Evolutionary conservation across 2,797 vertebrate genomes (phyloP).

Genomic region (Aselliscus stoliczkanus): DNA sequence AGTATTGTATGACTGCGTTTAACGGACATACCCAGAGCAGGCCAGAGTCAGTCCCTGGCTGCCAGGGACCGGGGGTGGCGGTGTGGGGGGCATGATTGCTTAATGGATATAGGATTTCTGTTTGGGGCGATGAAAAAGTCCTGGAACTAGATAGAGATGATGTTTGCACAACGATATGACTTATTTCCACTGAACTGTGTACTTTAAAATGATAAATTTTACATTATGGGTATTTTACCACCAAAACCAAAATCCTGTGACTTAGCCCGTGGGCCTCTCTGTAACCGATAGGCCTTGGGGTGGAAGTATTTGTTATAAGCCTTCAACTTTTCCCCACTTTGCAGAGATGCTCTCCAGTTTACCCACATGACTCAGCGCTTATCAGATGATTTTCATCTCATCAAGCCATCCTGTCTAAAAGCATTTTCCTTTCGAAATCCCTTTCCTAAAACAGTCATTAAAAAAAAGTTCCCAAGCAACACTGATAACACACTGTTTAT

Average conservation of each 20-base stretch:
- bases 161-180: neutral
- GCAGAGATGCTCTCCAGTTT: rapidly evolving
- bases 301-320: rapidly evolving
- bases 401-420: neutral
- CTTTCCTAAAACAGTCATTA: neutral
- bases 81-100: rapidly evolving
- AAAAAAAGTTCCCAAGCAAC: neutral
- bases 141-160: neutral
- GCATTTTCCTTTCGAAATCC: neutral
- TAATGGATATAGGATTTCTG: neutral
- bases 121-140: neutral
- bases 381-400: rapidly evolving
- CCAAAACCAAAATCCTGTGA: neutral
- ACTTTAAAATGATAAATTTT: neutral
- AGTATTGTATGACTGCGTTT: rapidly evolving
- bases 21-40: rapidly evolving
- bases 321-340: neutral
- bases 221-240: neutral
- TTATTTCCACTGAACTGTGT: neutral
- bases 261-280: neutral
- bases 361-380: rapidly evolving
- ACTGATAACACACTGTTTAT: rapidly evolving
- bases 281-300: rapidly evolving
- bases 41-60: rapidly evolving
- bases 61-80: neutral